phyloP scores from a whole-genome alignment of 2,797 vertebrate genomes.

The Oreochromis grahami region DNA sequence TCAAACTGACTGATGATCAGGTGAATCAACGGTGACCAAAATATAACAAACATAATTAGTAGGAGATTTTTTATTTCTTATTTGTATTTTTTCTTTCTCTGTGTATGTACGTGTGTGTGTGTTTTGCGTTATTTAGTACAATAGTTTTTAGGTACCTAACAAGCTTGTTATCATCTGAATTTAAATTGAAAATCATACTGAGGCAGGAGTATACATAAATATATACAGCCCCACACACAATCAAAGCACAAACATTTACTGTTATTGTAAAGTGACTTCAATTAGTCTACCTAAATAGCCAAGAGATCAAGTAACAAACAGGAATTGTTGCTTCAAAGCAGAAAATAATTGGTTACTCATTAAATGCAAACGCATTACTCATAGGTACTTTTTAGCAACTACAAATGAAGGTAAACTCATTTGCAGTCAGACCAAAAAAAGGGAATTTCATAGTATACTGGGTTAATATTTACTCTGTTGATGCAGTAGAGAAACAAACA shows the following conservation, averaged over 20 bases:
- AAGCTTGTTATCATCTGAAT: background rate
- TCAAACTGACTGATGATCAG: background rate
- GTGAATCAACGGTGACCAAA: background rate
- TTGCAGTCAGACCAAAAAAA: background rate
- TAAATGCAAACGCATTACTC: background rate
- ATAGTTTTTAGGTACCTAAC: no score
- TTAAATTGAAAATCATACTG: background rate
- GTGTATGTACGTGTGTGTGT: no score
- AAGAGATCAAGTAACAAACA: background rate
- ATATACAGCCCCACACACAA: background rate
- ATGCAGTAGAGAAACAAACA: background rate
- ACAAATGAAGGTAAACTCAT: background rate
- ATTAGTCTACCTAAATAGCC: background rate
- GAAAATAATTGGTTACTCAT: background rate
- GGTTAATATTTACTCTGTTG: background rate
- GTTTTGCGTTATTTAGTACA: no score
- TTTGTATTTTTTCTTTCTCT: background rate
- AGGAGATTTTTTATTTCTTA: background rate
- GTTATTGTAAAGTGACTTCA: background rate
- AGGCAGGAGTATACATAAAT: background rate
- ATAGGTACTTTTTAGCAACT: background rate
- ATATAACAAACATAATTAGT: background rate
- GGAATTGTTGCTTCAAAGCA: background rate
- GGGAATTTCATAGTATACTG: background rate
- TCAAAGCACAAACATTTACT: background rate